Conservation (phyloP, 2,888 invertebrate genomes). For the Diaperis boleti region DNA sequence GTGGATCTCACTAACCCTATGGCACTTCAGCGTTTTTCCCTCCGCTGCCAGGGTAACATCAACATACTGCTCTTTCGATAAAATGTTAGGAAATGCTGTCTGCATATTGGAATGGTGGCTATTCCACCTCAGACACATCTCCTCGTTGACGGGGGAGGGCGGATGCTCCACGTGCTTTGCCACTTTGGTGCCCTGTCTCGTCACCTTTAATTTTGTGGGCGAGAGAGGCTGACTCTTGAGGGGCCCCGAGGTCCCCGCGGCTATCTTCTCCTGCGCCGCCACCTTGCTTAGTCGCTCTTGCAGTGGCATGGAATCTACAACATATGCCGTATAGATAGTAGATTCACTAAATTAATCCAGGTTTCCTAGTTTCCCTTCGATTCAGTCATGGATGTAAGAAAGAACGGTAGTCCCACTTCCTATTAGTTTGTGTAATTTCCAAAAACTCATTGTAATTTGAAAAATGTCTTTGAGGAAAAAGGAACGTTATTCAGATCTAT, state of each 20-base stretch:
- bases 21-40: conserved; percentile 69
- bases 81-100: conserved; percentile 67
- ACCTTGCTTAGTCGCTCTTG: conserved; percentile 51
- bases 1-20: too few species aligned
- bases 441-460: too few species aligned
- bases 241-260: conserved; percentile 37
- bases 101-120: conserved; percentile 71
- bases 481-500: too few species aligned
- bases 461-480: too few species aligned
- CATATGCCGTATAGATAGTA: too few species aligned
- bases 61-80: conserved; percentile 68
- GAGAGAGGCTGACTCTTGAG: conserved; percentile 59
- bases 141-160: conserved; percentile 52
- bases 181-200: conserved; percentile 52
- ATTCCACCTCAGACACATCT: conserved; percentile 70
- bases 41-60: conserved; percentile 71
- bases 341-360: too few species aligned
- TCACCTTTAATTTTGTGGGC: conserved; percentile 62
- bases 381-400: too few species aligned
- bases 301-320: conserved; percentile 59
- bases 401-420: too few species aligned
- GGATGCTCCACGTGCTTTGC: conserved; percentile 25
- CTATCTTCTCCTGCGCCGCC: conserved; percentile 23
- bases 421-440: too few species aligned
- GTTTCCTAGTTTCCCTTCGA: too few species aligned